Conservation (phyloP, 2,113 vertebrate genomes). For the Corvus moneduloides region DNA sequence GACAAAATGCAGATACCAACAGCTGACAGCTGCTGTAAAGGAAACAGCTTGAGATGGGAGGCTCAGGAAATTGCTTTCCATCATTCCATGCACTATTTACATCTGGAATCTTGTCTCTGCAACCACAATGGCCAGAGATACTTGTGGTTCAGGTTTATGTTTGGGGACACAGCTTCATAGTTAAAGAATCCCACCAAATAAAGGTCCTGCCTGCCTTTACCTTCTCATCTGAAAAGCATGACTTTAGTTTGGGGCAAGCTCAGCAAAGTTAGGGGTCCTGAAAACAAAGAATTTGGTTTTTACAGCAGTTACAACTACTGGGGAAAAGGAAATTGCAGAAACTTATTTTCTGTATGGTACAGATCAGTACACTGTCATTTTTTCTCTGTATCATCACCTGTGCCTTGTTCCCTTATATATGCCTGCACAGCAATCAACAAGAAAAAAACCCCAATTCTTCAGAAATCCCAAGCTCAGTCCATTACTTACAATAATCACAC, state of each 20-base stretch:
- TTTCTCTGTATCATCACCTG: background rate
- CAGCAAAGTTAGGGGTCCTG: accelerated
- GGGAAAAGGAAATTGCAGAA: background rate
- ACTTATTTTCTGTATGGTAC: background rate
- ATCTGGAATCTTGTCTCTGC: background rate
- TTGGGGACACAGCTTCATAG: background rate
- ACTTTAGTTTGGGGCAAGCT: background rate
- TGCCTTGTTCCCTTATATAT: background rate
- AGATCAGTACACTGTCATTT: background rate
- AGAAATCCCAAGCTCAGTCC: background rate
- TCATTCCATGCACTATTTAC: background rate
- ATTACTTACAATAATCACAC: background rate
- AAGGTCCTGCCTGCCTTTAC: background rate
- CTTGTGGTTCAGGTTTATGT: background rate
- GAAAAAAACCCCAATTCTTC: background rate
- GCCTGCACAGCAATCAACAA: background rate
- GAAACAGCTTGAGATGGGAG: background rate
- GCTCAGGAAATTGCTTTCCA: background rate
- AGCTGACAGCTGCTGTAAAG: background rate
- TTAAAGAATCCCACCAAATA: background rate
- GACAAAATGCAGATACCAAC: background rate
- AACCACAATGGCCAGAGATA: accelerated
- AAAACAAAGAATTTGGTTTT: background rate
- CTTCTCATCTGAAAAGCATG: background rate
- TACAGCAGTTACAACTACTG: background rate